phyloP scores from a whole-genome alignment of 35 echinoderm and acorn worm genomes.

The Ptychodera flava region DNA sequence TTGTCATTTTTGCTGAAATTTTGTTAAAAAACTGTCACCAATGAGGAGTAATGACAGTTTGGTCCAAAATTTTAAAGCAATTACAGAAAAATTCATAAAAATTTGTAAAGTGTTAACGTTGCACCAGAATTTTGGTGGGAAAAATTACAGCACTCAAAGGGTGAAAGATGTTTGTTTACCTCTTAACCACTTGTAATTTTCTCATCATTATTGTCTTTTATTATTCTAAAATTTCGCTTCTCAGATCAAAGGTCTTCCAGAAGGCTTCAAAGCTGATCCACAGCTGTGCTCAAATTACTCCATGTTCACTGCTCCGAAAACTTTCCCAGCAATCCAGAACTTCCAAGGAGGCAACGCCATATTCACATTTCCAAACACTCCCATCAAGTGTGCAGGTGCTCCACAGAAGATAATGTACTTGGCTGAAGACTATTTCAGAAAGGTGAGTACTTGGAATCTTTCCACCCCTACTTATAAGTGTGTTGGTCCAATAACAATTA shows the following conservation, averaged over 20 bases:
- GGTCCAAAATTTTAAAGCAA: too few species aligned
- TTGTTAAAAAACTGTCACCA: too few species aligned
- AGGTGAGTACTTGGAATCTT: constrained; percentile 32
- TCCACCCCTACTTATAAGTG: not conserved
- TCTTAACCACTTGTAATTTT: too few species aligned
- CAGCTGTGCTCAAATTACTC: constrained; percentile 97
- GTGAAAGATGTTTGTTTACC: too few species aligned
- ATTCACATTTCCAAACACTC: constrained; percentile 80
- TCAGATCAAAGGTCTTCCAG: constrained; percentile 79
- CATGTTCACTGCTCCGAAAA: constrained; percentile 70
- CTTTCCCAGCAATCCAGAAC: constrained; percentile 74
- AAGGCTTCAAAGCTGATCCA: constrained; percentile 67
- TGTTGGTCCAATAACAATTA: not conserved
- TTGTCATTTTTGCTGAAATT: too few species aligned
- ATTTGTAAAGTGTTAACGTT: too few species aligned
- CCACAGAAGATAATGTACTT: constrained; percentile 99
- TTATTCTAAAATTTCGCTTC: not conserved
- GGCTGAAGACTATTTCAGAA: constrained; percentile 85
- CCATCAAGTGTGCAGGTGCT: constrained; percentile 92
- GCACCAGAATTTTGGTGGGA: too few species aligned
- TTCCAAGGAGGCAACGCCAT: constrained; percentile 91
- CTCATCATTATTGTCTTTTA: too few species aligned
- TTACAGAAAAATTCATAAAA: too few species aligned
- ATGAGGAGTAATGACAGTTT: too few species aligned
- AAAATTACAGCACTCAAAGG: too few species aligned